These are phyloP conservation scores for Pelosia muscerda DNA, from an alignment of 2,888 invertebrate species.

Conservation along the genomic window DNA sequence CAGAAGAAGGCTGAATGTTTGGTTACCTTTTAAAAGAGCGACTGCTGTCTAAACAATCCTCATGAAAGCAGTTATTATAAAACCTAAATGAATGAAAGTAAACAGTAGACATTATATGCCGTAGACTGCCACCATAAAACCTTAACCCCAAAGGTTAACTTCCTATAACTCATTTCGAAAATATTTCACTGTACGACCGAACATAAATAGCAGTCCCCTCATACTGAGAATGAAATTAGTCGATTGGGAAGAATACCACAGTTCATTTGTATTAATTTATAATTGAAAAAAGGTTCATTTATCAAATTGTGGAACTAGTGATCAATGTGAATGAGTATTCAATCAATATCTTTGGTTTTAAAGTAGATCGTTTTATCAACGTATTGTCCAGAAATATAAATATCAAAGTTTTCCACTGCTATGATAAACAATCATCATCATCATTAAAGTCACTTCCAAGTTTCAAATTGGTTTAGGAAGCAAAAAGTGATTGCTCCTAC, in stretches of 20 bases:
- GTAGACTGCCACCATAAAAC: background rate
- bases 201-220: constrained; percentile 16
- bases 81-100: background rate
- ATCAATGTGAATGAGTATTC: constrained; percentile 44
- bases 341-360: constrained; percentile 34
- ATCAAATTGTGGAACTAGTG: constrained; percentile 34
- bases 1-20: too few species aligned
- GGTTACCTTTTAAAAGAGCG: too few species aligned
- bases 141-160: constrained; percentile 8
- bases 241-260: constrained; percentile 15
- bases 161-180: constrained; percentile 18
- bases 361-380: background rate
- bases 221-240: constrained; percentile 21
- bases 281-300: constrained; percentile 19
- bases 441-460: too few species aligned
- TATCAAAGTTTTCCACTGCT: too few species aligned
- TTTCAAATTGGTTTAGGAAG: too few species aligned
- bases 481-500: too few species aligned
- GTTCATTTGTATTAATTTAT: constrained; percentile 17
- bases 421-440: too few species aligned
- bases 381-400: too few species aligned
- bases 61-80: background rate
- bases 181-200: constrained; percentile 14
- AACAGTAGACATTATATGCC: constrained; percentile 5
- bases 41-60: too few species aligned